Percentiles rank a stretch among this genome's conserved stretches.
phyloP scores from a whole-genome alignment of 2,888 invertebrate genomes.

The Lucinisca nassula region DNA sequence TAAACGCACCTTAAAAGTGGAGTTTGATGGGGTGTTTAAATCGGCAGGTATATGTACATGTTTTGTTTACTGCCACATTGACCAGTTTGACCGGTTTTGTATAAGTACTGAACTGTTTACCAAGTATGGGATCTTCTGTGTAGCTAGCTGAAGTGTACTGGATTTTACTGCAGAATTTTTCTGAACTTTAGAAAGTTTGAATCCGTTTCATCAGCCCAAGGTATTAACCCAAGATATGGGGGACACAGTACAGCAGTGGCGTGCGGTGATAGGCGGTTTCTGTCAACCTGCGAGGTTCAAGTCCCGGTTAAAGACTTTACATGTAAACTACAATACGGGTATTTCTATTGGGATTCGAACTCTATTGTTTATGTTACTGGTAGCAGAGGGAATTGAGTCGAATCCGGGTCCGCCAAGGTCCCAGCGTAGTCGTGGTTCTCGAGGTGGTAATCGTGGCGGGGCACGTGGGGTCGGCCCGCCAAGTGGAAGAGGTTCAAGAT shows the following conservation, averaged over 20 bases:
- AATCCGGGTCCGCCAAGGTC: constrained; percentile 4
- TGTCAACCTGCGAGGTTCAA: not conserved
- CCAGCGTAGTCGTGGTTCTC: not conserved
- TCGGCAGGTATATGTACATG: not conserved
- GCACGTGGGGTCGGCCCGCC: not conserved
- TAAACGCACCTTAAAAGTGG: not conserved
- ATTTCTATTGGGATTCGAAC: not conserved
- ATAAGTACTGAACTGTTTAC: too few relatives aligned
- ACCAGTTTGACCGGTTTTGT: too few relatives aligned
- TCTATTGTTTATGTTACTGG: not conserved
- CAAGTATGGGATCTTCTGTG: not conserved
- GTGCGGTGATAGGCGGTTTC: constrained; percentile 4
- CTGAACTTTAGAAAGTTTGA: not conserved
- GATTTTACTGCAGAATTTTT: not conserved
- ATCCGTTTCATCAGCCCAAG: not conserved
- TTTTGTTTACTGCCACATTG: not conserved
- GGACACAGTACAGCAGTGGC: constrained; percentile 8
- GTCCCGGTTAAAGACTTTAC: not conserved
- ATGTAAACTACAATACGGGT: not conserved
- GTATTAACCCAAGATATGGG: not conserved
- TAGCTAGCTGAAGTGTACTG: not conserved
- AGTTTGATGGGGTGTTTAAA: not conserved
- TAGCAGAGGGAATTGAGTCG: not conserved
- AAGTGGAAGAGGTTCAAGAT: not conserved
- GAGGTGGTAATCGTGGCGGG: not conserved